Percentiles rank a stretch among this genome's conserved stretches.
Evolutionary conservation across 2,797 vertebrate species (phyloP).

Genomic region (Nasua narica): DNA sequence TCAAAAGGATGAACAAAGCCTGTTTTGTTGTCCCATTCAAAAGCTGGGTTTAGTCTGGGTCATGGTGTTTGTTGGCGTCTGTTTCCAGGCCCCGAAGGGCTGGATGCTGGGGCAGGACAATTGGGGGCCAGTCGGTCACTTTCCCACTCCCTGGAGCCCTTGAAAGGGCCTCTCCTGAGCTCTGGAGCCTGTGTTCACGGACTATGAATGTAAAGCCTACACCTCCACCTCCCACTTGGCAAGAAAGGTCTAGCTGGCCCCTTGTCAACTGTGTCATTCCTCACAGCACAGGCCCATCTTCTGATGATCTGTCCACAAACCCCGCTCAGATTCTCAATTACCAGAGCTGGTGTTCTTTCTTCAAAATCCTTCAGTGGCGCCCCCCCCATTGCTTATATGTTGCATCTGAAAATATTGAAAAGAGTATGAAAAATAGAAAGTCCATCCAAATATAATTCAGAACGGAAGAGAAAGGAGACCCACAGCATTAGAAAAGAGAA

Average conservation of each 20-base stretch:
- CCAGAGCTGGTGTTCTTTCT: background rate
- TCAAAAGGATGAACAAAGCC: slow-evolving; percentile 73
- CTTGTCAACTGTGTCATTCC: slow-evolving; percentile 39
- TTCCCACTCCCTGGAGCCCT: slow-evolving; percentile 46
- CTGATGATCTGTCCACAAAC: background rate
- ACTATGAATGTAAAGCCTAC: background rate
- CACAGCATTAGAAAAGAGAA: background rate
- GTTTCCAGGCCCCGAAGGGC: slow-evolving; percentile 23
- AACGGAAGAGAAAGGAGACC: slow-evolving; percentile 1
- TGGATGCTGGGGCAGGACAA: slow-evolving; percentile 23
- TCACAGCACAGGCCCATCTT: background rate
- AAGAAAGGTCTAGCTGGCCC: background rate
- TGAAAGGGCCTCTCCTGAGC: slow-evolving; percentile 29
- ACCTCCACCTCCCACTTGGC: slow-evolving; percentile 13
- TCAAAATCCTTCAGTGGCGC: background rate
- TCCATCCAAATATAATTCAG: background rate
- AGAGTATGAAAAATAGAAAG: background rate
- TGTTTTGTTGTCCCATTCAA: slow-evolving; percentile 63
- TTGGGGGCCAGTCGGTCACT: slow-evolving; percentile 23
- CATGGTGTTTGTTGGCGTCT: slow-evolving; percentile 54
- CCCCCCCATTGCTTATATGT: background rate
- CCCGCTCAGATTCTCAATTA: background rate
- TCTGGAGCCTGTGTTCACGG: background rate
- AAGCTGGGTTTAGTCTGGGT: slow-evolving; percentile 65
- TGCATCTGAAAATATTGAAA: slow-evolving; percentile 4